Evolutionary conservation across 2,797 vertebrate genomes (phyloP).

Genomic region (Otus scops): DNA sequence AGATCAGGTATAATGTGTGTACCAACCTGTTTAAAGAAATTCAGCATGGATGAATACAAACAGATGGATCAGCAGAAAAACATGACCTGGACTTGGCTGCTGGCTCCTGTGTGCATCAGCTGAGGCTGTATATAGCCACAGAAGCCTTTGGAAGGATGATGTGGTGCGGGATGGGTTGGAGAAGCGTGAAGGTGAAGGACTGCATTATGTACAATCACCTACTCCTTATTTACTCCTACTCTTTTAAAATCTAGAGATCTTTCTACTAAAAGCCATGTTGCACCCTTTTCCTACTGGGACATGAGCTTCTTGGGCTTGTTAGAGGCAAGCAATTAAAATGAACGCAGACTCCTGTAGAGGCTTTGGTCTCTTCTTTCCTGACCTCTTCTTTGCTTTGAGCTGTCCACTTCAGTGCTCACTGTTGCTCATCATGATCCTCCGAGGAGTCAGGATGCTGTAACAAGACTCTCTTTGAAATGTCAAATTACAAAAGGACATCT

Average conservation of each 20-base stretch:
- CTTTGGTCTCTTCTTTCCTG: background rate
- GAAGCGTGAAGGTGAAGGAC: background rate
- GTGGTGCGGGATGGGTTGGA: background rate
- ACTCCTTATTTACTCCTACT: background rate
- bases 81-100: background rate
- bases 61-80: background rate
- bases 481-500: background rate
- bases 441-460: background rate
- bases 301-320: background rate
- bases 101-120: background rate
- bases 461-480: background rate
- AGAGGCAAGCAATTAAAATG: background rate
- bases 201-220: background rate
- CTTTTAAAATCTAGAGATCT: background rate
- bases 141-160: background rate
- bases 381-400: background rate
- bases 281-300: background rate
- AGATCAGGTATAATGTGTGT: background rate
- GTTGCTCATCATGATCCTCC: rapidly evolving
- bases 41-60: background rate
- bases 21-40: background rate
- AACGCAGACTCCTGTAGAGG: background rate
- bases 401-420: background rate
- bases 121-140: background rate
- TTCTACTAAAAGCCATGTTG: background rate